Evolutionary conservation across 2,888 invertebrate genomes (phyloP), one percentile per base, ranked within the genome.

Genomic region (Opisthograptis luteolata): DNA sequence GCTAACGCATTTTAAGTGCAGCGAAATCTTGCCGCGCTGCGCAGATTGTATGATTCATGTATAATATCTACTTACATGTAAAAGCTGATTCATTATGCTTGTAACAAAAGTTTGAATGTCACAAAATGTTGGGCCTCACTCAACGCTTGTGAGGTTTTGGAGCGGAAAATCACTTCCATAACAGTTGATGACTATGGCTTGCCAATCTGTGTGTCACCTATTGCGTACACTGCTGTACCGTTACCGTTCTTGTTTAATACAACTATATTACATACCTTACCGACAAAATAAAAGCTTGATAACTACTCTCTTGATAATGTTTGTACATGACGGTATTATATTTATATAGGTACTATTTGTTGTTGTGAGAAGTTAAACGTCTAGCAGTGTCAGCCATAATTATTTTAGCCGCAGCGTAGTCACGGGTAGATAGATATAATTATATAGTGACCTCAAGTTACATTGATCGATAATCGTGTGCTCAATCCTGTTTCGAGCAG

Each of bases 81-180:
- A 14, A n/a, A 12, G 19, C n/a, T 28, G 24, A n/a, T n/a, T 1
- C 7, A 0, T 30, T 12, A 13, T 9, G 25, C 1, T 6, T 37
- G 10, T 15, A 15, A 31, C 20, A 25, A 24, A 14, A 17, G n/a
- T 34, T 28, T 17, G 60, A 65, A 51, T 47, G 45, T 42, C 40
- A 30, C 41, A 41, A 46, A 57, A 39, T 20, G 68, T 63, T 50
- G 64, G 49, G 43, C 25, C 24, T 25, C 35, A 7, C 12, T 25
- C 35, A 7, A n/a, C 43, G 34, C 43, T 63, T 65, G 28, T 35
- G 57, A 60, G 50, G 69, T 73, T 79, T 68, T 71, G 72, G 76
- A 83, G 78, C 79, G 79, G 77, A 80, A 84, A 82, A 79, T 76
- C 66, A 73, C 77, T 80, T 76, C 73, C 77, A 76, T 76, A 75